Percentiles rank a stretch among this genome's conserved stretches.
phyloP scores from a whole-genome alignment of 2,888 invertebrate species.

The Coelogynopora nodosa region DNA sequence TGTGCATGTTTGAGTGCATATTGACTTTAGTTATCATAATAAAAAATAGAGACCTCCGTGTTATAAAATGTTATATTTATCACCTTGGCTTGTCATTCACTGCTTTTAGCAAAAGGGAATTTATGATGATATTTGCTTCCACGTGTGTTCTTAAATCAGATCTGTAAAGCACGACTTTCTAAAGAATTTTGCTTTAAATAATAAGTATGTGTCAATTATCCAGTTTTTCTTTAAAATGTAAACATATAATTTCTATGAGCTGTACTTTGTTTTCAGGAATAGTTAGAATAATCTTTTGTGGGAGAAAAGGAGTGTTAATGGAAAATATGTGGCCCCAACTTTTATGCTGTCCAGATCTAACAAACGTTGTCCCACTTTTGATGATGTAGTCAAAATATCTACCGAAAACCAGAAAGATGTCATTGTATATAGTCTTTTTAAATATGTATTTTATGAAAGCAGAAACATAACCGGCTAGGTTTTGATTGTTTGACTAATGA shows the following conservation, averaged over 20 bases:
- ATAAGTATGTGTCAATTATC: neutral
- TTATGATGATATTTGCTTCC: neutral
- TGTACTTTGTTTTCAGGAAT: neutral
- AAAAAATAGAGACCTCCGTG: neutral
- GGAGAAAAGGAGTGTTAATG: neutral
- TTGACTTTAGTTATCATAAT: neutral
- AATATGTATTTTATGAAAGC: neutral
- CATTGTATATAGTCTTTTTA: neutral
- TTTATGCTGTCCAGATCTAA: neutral
- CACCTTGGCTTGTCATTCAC: neutral
- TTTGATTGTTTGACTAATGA: neutral
- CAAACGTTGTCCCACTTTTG: neutral
- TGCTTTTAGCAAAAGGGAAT: neutral
- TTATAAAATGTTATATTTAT: neutral
- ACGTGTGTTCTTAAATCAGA: neutral
- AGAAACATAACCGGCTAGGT: neutral
- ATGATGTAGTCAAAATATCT: neutral
- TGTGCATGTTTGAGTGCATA: neutral
- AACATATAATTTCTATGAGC: neutral
- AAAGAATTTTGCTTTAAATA: neutral
- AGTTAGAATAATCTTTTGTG: neutral
- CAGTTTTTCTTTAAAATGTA: neutral
- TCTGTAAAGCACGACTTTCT: neutral
- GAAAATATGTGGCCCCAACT: neutral
- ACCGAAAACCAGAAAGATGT: neutral